Evolutionary conservation across 1,140 invertebrate species (phyloP), one percentile per base, ranked within the genome.

Genomic region (Helicoverpa armigera): DNA sequence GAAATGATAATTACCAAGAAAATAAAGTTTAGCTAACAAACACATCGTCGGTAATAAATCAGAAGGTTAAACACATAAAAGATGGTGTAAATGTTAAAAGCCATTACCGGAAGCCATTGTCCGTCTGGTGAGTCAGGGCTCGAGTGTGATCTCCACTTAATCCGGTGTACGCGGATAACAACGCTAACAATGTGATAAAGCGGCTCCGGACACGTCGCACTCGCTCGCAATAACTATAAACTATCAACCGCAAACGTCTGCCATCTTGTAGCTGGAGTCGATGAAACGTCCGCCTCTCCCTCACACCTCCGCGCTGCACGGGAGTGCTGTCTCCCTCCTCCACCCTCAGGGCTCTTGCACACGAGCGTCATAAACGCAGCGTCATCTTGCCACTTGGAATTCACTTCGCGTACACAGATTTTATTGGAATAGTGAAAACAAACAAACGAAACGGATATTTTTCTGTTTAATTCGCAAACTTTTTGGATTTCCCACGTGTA

Each of bases 161-260:
- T 94, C 91, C 91, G 84, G 85, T 90, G 91, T 87, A 93, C 91
- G 86, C 88, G 91, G 92, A 91, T 93, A 92, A 94, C 92, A 93
- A 87, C 90, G 90, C 88, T 94, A 93, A 94, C 93, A 93, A 94
- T 90, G 92, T 93, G 92, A 94, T 94, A 94, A 93, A 94, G 87
- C 91, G 89, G 87, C 87, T 86, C 86, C 86, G 88, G 88, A 89
- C 89, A 91, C 92, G 88, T 90, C 89, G 89, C 91, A 87, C 90
- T 89, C 90, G 84, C 91, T 94, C 91, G 91, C 91, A 93, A 94
- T 94, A 94, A 94, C 93, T 94, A 94, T 94, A 94, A 94, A 94
- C 92, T 94, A 94, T 93, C 93, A 92, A 91, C 93, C 92, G 88
- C 93, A 94, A 94, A 93, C 89, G 91, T 92, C 93, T 93, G 91